Percentiles rank a stretch among this genome's conserved stretches.
Evolutionary conservation across 2,888 invertebrate genomes (phyloP).

Genomic region (Drepanosiphum platanoidis): DNA sequence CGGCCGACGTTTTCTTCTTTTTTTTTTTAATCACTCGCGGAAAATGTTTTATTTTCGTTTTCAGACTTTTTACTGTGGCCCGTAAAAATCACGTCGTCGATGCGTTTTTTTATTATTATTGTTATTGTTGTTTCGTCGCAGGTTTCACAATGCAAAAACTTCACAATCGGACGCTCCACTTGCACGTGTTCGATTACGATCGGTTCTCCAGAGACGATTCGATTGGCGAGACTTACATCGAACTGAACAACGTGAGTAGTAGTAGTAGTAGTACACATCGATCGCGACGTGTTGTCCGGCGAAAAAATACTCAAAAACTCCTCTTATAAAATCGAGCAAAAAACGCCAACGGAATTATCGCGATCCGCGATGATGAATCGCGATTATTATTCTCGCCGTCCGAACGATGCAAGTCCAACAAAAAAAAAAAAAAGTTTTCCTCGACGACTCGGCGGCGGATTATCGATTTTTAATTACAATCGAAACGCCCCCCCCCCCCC

Average conservation of each 20-base stretch:
- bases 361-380: too few relatives aligned
- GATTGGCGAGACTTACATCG: constrained; percentile 91
- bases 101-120: not conserved
- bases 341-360: too few relatives aligned
- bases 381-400: too few relatives aligned
- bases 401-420: too few relatives aligned
- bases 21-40: not conserved
- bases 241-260: constrained; percentile 85
- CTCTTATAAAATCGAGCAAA: too few relatives aligned
- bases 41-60: not conserved
- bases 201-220: constrained; percentile 93
- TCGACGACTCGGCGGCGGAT: too few relatives aligned
- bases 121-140: constrained; percentile 65
- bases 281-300: too few relatives aligned
- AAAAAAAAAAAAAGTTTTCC: too few relatives aligned
- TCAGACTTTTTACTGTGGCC: not conserved
- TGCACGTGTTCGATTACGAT: constrained; percentile 94
- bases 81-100: not conserved
- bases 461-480: constrained; percentile 64
- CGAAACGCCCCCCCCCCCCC: not conserved
- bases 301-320: too few relatives aligned
- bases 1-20: not conserved
- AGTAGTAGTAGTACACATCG: too few relatives aligned
- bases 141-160: constrained; percentile 92
- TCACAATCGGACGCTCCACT: constrained; percentile 88